Evolutionary conservation across 2,888 invertebrate species (phyloP), one percentile per base, ranked within the genome.

Genomic region (Amphipoea oculea): DNA sequence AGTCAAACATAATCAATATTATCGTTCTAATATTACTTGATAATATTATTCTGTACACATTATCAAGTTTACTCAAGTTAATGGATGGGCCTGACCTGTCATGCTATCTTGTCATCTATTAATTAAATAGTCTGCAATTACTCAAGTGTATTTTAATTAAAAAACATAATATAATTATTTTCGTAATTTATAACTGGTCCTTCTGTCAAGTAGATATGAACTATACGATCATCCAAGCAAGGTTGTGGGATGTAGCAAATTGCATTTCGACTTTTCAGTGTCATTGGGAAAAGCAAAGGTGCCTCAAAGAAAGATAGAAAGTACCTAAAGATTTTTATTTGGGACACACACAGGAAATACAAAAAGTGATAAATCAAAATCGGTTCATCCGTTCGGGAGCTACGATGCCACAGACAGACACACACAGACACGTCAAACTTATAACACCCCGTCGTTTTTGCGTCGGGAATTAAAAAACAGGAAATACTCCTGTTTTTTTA

Each of bases 21-120:
- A 57, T 73, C 23, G 29, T 40, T 40, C 1, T 62, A 29, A 83
- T 83, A 68, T 83, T 57, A 65, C 14, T 51, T 36, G 20, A 78
- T 57, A 78, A 65, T 42, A 83, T 63, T 76, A 62, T 14, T n/a
- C 6, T 20, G 65, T 60, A 66, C 12, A 57, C 23, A 68, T 40
- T 62, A 23, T 60, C 29, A 42, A 63, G 54, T 68, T 60, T 83
- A 69, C 48, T 83, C 17, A 17, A n/a, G 65, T 4, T 84, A 81
- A 84, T 81, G 84, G 65, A 84, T 79, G 36, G 36, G 62, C 14
- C 6, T 60, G 68, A 62, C 65, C 69, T 40, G 72, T 69, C 82
- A 75, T 45, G 60, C 63, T 54, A 62, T 72, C 29, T 20, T 12
- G 65, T 14, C n/a, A 60, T 57, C 45, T 40, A 83, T 80, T 82